Evolutionary conservation across 1,140 invertebrate genomes (phyloP), one percentile per base, ranked within the genome.

Genomic region (Aphidius gifuensis): DNA sequence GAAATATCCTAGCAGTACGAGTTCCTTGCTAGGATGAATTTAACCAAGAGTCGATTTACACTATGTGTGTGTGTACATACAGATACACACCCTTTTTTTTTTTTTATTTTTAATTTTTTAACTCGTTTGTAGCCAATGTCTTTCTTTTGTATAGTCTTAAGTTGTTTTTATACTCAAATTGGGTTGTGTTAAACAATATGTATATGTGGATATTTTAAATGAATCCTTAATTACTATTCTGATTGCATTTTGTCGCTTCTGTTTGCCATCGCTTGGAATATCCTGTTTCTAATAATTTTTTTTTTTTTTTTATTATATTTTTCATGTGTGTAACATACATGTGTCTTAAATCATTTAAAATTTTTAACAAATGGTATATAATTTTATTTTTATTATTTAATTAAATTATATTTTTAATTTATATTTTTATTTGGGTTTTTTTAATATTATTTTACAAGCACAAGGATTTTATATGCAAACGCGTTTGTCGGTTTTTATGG

Each of bases 161-260:
- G 23, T 32, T 32, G 2, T 32, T 32, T 32, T 32, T 32, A 32
- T 32, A 64, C 63, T 75, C 71, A 74, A 75, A 75, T 75, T 74
- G 72, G 71, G 69, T 74, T 73, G 70, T 68, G 67, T 71, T 73
- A 66, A 66, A 68, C 68, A 64, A 68, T 72, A 68, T 66, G 68
- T 60, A 67, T 70, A 67, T 69, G 69, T 66, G 68, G 56, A 67
- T 70, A 67, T 69, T 69, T 75, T 74, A 74, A 75, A 69, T 69
- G 69, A 75, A 75, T 74, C 70, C 68, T 77, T 75, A 73, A 74
- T 74, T 77, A 75, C 72, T 74, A 75, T 74, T 75, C 69, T 71
- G 72, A 76, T 75, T 74, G 74, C 71, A 66, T 73, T 73, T 62
- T 61, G 44, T 50, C 58, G 62, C 40, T 61, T 21, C 40, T 55